Evolutionary conservation across 1,140 invertebrate species (phyloP), one percentile per base, ranked within the genome.

Genomic region (Heliconius congener): DNA sequence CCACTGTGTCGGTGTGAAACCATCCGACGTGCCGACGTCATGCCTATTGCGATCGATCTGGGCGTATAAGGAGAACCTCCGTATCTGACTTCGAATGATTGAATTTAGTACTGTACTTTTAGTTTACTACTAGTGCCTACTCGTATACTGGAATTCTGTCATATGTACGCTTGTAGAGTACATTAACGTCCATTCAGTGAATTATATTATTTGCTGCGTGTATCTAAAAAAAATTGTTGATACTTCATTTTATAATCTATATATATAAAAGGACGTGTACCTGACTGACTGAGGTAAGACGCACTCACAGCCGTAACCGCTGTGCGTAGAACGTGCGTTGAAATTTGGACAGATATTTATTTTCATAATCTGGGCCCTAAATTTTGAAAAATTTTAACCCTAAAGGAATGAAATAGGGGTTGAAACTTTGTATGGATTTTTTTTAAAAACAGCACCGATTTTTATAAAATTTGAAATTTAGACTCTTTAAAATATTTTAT

Each of bases 1-100:
- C 82, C 83, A 87, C 82, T 85, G 66, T 81, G 81, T 85, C 74
- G 79, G 86, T 87, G 88, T 87, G 84, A 89, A 85, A 81, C 81
- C 81, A 82, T 84, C 79, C 78, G 85, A 82, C 79, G 76, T 37
- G 77, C 77, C 76, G 81, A 83, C 81, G 79, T 82, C 75, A 72
- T 60, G 66, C 74, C 71, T 57, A 71, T 71, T 80, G 73, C 74
- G 60, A 78, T 52, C 74, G 60, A 78, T 52, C 50, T 74, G 73
- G n/a, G 74, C 82, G 80, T 85, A 83, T 82, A 83, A 82, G 82
- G 82, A 42, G 76, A 80, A 78, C 66, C 39, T 39, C 23, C 55
- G 55, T 52, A 52, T 19, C 50, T 19, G 50, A 60, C 55, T 60
- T 60, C n/a, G 55, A n/a, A n/a, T 60, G n/a, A 9, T n/a, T 60